A percentile compares a stretch with the other conserved stretches of the same genome.
phyloP scores from a whole-genome alignment of 2,797 vertebrate genomes.

The Mus caroli region DNA sequence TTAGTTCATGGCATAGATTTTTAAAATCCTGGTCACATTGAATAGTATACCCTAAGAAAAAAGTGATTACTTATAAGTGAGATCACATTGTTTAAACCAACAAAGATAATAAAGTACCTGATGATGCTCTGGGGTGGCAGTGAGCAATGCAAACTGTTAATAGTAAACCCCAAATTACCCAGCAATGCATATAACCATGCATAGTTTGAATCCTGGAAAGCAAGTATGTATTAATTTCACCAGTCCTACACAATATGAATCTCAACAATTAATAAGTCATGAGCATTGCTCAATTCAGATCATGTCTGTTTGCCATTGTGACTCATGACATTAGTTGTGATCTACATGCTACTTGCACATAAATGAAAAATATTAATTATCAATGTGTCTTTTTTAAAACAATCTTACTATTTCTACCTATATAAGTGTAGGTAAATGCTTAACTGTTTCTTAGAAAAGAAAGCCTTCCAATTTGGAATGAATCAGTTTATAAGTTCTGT shows the following conservation, averaged over 20 bases:
- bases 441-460: conserved; percentile 7
- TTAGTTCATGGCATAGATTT: not conserved
- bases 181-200: not conserved
- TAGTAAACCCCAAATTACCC: not conserved
- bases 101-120: not conserved
- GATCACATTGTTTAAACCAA: not conserved
- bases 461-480: not conserved
- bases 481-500: not conserved
- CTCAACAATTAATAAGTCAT: conserved; percentile 9
- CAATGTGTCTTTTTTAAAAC: not conserved
- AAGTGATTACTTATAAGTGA: not conserved
- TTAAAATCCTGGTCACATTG: conserved; percentile 14
- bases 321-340: not conserved
- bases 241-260: not conserved
- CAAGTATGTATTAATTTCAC: not conserved
- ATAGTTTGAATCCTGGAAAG: conserved; percentile 30
- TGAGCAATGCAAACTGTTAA: not conserved
- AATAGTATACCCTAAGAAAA: conserved; percentile 12
- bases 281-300: not conserved
- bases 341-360: not conserved
- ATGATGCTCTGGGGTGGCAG: not conserved
- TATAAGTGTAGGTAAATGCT: not conserved
- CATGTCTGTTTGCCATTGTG: not conserved
- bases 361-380: not conserved
- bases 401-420: not conserved